phyloP scores from a whole-genome alignment of 35 echinoderm and acorn worm genomes.

The Ptychodera flava region DNA sequence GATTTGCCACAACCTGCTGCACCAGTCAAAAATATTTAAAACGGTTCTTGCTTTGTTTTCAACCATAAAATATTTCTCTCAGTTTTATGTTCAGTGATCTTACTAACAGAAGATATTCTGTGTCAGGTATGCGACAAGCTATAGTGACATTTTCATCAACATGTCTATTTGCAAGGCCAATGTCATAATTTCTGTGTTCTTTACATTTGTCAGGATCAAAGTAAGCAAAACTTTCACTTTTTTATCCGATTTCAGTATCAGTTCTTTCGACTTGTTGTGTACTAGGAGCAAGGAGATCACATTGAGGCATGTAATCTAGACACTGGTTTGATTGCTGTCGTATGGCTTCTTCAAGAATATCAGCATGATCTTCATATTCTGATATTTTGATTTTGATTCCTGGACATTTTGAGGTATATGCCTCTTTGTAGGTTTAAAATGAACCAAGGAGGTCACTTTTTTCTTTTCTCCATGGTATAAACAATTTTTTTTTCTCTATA shows the following conservation, averaged over 20 bases:
- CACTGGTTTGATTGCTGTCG: background rate
- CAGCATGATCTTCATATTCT: conserved; percentile 16
- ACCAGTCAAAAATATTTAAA: conserved; percentile 52
- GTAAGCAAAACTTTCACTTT: background rate
- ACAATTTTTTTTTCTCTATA: conserved; percentile 39
- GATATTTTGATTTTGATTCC: conserved; percentile 13
- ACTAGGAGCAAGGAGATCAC: conserved; percentile 16
- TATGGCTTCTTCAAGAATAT: conserved; percentile 4
- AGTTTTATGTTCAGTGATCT: conserved; percentile 30
- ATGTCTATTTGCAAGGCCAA: conserved; percentile 16
- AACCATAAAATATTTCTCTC: conserved; percentile 34
- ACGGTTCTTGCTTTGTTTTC: conserved; percentile 18
- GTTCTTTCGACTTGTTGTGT: conserved; percentile 22
- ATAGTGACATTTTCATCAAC: background rate
- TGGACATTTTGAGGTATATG: background rate
- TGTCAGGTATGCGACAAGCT: background rate
- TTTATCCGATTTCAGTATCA: background rate
- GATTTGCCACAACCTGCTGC: conserved; percentile 63
- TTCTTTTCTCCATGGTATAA: conserved; percentile 30
- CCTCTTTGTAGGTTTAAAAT: background rate
- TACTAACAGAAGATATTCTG: conserved; percentile 14
- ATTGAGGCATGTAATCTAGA: background rate
- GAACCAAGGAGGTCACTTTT: background rate
- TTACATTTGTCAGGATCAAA: background rate
- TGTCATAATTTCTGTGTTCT: conserved; percentile 32